Percentiles rank a stretch among this genome's conserved stretches.
These are phyloP conservation scores for Muntiacus reevesi DNA, from an alignment of 2,113 vertebrate genomes.

Conservation along the genomic window DNA sequence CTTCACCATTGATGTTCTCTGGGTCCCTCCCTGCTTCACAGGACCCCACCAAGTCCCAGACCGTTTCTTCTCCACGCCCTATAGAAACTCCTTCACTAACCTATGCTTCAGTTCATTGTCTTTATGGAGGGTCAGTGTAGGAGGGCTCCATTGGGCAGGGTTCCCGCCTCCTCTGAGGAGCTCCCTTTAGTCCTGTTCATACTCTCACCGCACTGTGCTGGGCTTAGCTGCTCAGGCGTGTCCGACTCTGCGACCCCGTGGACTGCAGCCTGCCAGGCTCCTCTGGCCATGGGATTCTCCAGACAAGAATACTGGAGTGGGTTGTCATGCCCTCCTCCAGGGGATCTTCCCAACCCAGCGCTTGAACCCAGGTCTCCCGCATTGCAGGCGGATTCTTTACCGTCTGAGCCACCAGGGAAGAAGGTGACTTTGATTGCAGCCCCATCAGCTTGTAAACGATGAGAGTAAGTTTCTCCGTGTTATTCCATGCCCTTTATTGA, in stretches of 20 bases:
- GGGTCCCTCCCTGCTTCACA: neutral
- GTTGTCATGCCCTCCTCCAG: neutral
- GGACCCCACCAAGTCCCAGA: neutral
- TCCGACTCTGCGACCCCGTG: accelerated
- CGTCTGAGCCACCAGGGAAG: neutral
- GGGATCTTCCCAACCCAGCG: neutral
- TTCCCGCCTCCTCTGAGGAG: neutral
- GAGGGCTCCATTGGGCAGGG: neutral
- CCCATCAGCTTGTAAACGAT: neutral
- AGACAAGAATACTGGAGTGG: neutral
- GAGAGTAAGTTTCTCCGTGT: neutral
- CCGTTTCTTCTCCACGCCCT: neutral
- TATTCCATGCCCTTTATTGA: neutral
- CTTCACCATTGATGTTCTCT: neutral
- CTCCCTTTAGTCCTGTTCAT: neutral
- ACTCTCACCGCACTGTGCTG: neutral
- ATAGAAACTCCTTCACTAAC: neutral
- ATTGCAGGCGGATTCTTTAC: neutral
- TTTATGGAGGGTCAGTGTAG: neutral
- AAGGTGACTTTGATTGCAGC: neutral
- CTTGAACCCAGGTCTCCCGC: neutral
- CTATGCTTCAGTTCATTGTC: neutral
- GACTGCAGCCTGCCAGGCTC: neutral
- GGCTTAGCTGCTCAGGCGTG: neutral
- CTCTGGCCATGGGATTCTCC: neutral